Evolutionary conservation across 2,888 invertebrate species (phyloP).

Genomic region (Abrostola triplasia): DNA sequence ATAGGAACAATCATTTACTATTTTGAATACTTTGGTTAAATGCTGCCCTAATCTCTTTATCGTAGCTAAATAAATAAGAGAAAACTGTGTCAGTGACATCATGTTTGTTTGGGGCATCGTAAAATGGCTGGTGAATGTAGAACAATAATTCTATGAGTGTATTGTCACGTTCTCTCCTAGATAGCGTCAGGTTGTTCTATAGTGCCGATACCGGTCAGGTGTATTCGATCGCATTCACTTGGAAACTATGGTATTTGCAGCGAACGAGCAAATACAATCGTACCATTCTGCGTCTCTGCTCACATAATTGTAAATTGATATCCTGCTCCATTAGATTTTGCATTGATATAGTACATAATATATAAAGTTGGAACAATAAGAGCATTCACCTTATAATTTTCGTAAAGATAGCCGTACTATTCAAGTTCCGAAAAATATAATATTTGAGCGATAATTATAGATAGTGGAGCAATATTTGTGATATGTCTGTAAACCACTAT

Average conservation of each 20-base stretch:
- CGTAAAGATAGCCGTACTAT: constrained; percentile 11
- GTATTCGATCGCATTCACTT: constrained; percentile 3
- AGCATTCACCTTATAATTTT: constrained; percentile 29
- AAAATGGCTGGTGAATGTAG: constrained; percentile 39
- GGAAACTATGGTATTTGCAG: neutral
- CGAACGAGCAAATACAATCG: neutral
- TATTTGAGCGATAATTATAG: constrained; percentile 38
- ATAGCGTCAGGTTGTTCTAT: constrained; percentile 12
- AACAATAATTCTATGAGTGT: constrained; percentile 38
- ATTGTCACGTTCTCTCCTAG: constrained; percentile 40
- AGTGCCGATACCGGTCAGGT: constrained; percentile 5
- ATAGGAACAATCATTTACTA: constrained; percentile 36
- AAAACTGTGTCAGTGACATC: constrained; percentile 46
- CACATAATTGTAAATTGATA: neutral
- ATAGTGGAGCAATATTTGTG: constrained; percentile 8
- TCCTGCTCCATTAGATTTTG: neutral
- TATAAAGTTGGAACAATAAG: constrained; percentile 12
- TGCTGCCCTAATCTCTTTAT: constrained; percentile 42
- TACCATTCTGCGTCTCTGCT: neutral
- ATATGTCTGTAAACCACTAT: too few species aligned
- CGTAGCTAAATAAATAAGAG: constrained; percentile 37
- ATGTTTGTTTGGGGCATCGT: constrained; percentile 40
- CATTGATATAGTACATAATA: neutral
- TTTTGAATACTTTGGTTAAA: constrained; percentile 26
- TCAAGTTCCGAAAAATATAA: constrained; percentile 28